These are phyloP conservation scores for Drosophila littoralis DNA, from an alignment of 1,140 invertebrate species.

Conservation along the genomic window DNA sequence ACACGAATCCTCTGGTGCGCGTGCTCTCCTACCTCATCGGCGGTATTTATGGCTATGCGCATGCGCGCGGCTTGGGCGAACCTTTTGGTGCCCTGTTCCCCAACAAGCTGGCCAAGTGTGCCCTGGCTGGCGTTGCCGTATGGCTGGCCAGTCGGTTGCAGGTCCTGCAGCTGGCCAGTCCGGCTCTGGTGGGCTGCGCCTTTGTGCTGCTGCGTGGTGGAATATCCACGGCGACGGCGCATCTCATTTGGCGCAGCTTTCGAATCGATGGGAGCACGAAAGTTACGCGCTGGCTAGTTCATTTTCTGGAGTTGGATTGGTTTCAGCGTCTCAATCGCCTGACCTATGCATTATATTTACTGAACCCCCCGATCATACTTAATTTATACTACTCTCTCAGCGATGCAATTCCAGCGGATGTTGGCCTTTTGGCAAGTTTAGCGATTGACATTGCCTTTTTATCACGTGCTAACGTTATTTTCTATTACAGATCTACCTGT, in stretches of 20 bases:
- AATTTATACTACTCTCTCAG: slow-evolving; percentile 35
- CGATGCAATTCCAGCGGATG: slow-evolving; percentile 22
- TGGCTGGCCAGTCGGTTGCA: background rate
- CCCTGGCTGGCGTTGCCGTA: background rate
- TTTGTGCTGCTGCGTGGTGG: background rate
- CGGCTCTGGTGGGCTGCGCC: background rate
- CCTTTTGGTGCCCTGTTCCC: slow-evolving; percentile 19
- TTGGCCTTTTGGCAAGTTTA: slow-evolving; percentile 37
- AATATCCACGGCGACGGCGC: background rate
- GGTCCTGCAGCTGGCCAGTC: background rate
- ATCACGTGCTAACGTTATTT: slow-evolving; percentile 2
- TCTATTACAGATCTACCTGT: slow-evolving; percentile 30
- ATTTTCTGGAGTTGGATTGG: slow-evolving; percentile 17
- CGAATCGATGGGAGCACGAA: background rate
- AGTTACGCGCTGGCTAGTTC: slow-evolving; percentile 24
- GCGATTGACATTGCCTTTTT: background rate
- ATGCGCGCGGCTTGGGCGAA: background rate
- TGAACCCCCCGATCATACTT: slow-evolving; percentile 49
- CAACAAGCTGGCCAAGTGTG: slow-evolving; percentile 1
- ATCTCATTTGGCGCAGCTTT: slow-evolving; percentile 28
- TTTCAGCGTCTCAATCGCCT: slow-evolving; percentile 40
- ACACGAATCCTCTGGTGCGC: slow-evolving; percentile 29
- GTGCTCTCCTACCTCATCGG: slow-evolving; percentile 41
- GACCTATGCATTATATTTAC: slow-evolving; percentile 53
- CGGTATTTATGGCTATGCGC: slow-evolving; percentile 34